Conservation (phyloP, 2,113 vertebrate species). For the Corythaeola cristata region DNA sequence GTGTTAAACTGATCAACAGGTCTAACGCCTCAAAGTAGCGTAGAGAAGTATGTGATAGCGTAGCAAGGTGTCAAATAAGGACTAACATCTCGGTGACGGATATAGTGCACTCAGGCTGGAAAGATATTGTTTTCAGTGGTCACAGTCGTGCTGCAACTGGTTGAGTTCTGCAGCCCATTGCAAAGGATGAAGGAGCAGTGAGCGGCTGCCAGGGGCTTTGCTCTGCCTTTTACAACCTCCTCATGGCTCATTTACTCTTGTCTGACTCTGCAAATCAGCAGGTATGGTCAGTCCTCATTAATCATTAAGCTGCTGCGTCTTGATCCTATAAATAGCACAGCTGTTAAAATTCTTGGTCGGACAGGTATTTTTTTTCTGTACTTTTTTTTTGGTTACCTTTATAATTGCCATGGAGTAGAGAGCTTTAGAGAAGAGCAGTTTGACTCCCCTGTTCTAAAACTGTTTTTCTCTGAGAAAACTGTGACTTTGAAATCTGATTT, state of each 20-base stretch:
- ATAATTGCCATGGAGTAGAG: not conserved
- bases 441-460: not conserved
- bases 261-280: not conserved
- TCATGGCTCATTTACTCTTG: conserved; percentile 3
- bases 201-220: not conserved
- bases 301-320: not conserved
- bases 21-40: not conserved
- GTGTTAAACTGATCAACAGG: not conserved
- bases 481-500: not conserved
- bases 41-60: not conserved
- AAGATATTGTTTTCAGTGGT: not conserved
- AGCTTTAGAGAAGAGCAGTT: not conserved
- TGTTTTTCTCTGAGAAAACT: not conserved
- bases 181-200: not conserved
- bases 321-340: not conserved
- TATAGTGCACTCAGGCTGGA: accelerated
- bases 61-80: not conserved
- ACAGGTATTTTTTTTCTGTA: not conserved
- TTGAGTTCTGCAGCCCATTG: not conserved
- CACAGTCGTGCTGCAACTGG: not conserved
- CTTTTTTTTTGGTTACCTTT: not conserved
- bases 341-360: not conserved
- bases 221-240: not conserved
- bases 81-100: accelerated
- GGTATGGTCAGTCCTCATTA: not conserved